A percentile compares a stretch with the other conserved stretches of the same genome.
These are phyloP conservation scores for Hormaphis cornu DNA, from an alignment of 1,140 invertebrate genomes.

Conservation along the genomic window DNA sequence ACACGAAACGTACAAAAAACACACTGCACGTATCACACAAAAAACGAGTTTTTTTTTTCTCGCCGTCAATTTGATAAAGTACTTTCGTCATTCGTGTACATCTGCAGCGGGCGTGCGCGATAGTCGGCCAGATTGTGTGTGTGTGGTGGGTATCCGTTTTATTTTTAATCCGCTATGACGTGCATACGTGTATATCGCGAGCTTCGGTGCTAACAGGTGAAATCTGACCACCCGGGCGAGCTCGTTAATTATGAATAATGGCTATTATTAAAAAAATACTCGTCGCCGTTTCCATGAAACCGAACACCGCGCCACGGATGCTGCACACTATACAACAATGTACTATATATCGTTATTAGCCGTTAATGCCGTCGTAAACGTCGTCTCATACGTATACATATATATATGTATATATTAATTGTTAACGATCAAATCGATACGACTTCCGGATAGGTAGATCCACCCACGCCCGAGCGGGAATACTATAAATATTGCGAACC, in stretches of 20 bases:
- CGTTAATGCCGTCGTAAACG: not conserved
- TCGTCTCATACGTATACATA: not conserved
- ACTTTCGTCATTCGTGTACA: not conserved
- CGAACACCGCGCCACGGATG: not conserved
- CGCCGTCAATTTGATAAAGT: not conserved
- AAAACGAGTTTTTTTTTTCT: conserved; percentile 5
- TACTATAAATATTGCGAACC: no score
- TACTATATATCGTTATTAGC: not conserved
- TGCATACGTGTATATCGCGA: not conserved
- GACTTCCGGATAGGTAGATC: no score
- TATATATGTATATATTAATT: no score
- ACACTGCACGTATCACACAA: not conserved
- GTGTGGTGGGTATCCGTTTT: not conserved
- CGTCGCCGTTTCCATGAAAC: not conserved
- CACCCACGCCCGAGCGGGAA: no score
- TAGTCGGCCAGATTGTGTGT: not conserved
- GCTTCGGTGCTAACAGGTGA: not conserved
- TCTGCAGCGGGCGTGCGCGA: not conserved
- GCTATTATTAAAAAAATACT: not conserved
- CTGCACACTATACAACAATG: not conserved
- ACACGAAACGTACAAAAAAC: not conserved
- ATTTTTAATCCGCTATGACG: conserved; percentile 21
- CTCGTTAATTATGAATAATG: conserved; percentile 33
- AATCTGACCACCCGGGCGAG: conserved; percentile 29
- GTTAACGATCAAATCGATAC: no score